Base-by-base conservation (phyloP, 1,140 invertebrate species). In the Mylabris phalerata region DNA sequence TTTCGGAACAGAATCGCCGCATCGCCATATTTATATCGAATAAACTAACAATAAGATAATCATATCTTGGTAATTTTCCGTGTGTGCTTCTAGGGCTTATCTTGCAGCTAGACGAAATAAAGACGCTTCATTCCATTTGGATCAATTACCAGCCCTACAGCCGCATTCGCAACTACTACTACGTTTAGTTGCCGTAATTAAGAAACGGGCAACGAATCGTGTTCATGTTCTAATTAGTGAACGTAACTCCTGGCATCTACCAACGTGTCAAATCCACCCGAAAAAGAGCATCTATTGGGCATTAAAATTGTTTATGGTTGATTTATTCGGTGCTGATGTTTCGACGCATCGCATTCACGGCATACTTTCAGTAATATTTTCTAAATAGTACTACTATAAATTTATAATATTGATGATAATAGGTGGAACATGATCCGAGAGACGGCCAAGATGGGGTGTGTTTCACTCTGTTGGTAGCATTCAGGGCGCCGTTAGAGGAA, bases 201-300 rank as follows among this genome's bases (percentile, higher is more conserved):
- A 89, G 61, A 92, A 89, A 73, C 86, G 87, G 71, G 80, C 85
- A 63, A 92, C 86, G 80, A 95, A 94, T 75, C 82, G 82, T 63
- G 80, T 93, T 54, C 86, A 90, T 75, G 82, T 95, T 13, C 74
- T 95, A 43, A 75, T 93, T 24, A 92, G 89, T 67, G 90, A 95
- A 71, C 87, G 89, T 73, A 87, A 84, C 48, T 79, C 81, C 44
- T 81, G 86, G 65, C 90, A 94, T 78, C 81, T 94, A 57, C 93
- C 93, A 41, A 83, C 86, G 9, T 92, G 90, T 68, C 91, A 95
- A 77, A 86, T 96, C 57, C 89, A 93, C 76, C 91, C 91, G 25
- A 81, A 82, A 46, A 85, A 88, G 67, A 94, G 88, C 77, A 70
- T 95, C 24, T 89, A 95, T 77, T 90, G 89, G 0, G 92, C 90